Evolutionary conservation across 2,113 vertebrate genomes (phyloP).

Genomic region (Edolisoma coerulescens): DNA sequence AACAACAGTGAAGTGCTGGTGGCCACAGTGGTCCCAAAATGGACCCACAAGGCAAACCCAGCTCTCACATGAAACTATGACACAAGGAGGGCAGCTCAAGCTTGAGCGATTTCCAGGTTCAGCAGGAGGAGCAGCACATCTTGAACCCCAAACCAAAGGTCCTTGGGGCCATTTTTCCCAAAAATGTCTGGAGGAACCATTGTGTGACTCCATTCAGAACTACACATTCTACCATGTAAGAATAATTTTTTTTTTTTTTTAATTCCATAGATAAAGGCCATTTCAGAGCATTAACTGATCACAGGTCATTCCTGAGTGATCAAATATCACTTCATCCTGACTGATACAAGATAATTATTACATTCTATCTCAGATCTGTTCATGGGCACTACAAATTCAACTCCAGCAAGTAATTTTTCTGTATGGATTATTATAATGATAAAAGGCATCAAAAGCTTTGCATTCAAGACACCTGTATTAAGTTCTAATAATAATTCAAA

Average conservation of each 20-base stretch:
- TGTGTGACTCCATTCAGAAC: neutral
- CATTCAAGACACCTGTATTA: neutral
- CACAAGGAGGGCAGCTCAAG: no score
- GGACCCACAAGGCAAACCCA: neutral
- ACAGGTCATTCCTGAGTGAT: neutral
- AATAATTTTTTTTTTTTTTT: neutral
- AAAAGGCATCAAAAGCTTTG: neutral
- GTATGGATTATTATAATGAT: neutral
- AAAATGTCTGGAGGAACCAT: neutral
- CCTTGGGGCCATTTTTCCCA: neutral
- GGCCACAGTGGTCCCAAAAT: neutral
- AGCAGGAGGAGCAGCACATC: neutral
- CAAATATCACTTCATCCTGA: neutral
- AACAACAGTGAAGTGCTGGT: neutral
- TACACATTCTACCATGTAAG: neutral
- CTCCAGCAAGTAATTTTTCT: neutral
- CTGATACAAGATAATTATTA: neutral
- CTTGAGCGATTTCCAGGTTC: neutral
- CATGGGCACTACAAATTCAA: neutral
- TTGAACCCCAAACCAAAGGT: neutral
- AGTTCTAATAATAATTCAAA: neutral
- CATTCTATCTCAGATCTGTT: neutral
- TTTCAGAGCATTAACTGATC: neutral
- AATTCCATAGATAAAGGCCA: neutral
- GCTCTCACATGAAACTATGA: accelerated